phyloP scores from a whole-genome alignment of 2,888 invertebrate species.

The Dusona sp. region DNA sequence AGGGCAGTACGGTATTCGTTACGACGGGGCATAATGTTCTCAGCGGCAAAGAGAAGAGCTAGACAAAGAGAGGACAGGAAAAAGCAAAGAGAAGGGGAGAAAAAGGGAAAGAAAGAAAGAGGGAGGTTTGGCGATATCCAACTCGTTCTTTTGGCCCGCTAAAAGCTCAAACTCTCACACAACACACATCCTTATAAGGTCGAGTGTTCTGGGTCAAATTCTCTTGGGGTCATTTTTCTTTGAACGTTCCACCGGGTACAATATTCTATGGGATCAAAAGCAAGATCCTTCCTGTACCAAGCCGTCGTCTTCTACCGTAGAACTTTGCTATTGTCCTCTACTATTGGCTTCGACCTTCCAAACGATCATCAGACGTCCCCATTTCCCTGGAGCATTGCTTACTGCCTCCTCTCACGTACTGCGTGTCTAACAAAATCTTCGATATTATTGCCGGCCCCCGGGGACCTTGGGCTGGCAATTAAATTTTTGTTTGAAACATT shows the following conservation, averaged over 20 bases:
- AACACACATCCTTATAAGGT: slow-evolving; percentile 30
- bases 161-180: slow-evolving; percentile 36
- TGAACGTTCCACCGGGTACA: slow-evolving; percentile 45
- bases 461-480: not conserved
- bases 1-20: slow-evolving; percentile 57
- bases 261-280: slow-evolving; percentile 46
- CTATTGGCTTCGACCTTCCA: slow-evolving; percentile 4
- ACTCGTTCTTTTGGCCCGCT: slow-evolving; percentile 35
- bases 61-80: slow-evolving; percentile 27
- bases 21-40: slow-evolving; percentile 45
- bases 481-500: slow-evolving; percentile 1
- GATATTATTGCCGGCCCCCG: not conserved
- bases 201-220: slow-evolving; percentile 36
- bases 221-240: slow-evolving; percentile 47
- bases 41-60: slow-evolving; percentile 8
- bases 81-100: slow-evolving; percentile 44
- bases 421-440: slow-evolving; percentile 1
- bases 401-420: not conserved
- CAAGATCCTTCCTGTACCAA: slow-evolving; percentile 28
- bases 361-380: slow-evolving; percentile 38
- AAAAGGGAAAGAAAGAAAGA: slow-evolving; percentile 48
- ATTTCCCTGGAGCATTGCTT: slow-evolving; percentile 32
- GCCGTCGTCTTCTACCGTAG: slow-evolving; percentile 5
- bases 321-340: not conserved
- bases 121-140: slow-evolving; percentile 23